A percentile compares a stretch with the other conserved stretches of the same genome.
These are phyloP conservation scores for Pimephales promelas DNA, from an alignment of 2,113 vertebrate genomes.

Conservation along the genomic window DNA sequence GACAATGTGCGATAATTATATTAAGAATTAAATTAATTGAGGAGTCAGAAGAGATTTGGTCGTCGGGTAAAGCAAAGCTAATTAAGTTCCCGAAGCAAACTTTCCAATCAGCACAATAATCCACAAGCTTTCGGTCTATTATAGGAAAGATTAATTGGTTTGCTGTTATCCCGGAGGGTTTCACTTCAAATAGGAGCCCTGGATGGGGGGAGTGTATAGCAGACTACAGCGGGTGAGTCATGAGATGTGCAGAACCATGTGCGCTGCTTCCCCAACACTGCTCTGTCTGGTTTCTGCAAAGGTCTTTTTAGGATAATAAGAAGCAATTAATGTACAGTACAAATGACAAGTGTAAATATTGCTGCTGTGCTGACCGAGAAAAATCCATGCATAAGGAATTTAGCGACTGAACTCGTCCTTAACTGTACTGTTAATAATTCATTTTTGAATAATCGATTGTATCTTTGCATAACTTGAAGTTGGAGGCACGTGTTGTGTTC, in stretches of 20 bases:
- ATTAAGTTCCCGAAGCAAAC: constrained; percentile 67
- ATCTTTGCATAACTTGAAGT: too few species aligned
- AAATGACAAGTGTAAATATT: not conserved
- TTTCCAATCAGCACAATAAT: constrained; percentile 70
- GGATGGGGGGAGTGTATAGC: constrained; percentile 38
- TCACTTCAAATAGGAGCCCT: constrained; percentile 51
- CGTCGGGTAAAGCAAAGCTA: constrained; percentile 64
- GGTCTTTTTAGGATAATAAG: not conserved
- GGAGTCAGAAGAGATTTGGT: constrained; percentile 54
- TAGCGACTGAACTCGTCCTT: not conserved
- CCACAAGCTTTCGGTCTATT: constrained; percentile 65
- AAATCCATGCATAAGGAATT: not conserved
- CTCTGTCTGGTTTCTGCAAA: not conserved
- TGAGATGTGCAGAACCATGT: not conserved
- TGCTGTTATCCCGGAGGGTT: constrained; percentile 55
- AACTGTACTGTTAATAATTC: not conserved
- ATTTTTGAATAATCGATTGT: not conserved
- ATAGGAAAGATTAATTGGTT: constrained; percentile 71
- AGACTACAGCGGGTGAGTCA: constrained; percentile 7
- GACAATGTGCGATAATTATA: constrained; percentile 61
- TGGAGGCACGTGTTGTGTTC: not conserved
- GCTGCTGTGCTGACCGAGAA: not conserved
- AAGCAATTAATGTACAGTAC: constrained; percentile 19
- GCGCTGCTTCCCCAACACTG: not conserved
- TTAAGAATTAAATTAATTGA: constrained; percentile 69